Evolutionary conservation across 2,797 vertebrate species (phyloP), one percentile per base, ranked within the genome.

Genomic region (Lacerta agilis): DNA sequence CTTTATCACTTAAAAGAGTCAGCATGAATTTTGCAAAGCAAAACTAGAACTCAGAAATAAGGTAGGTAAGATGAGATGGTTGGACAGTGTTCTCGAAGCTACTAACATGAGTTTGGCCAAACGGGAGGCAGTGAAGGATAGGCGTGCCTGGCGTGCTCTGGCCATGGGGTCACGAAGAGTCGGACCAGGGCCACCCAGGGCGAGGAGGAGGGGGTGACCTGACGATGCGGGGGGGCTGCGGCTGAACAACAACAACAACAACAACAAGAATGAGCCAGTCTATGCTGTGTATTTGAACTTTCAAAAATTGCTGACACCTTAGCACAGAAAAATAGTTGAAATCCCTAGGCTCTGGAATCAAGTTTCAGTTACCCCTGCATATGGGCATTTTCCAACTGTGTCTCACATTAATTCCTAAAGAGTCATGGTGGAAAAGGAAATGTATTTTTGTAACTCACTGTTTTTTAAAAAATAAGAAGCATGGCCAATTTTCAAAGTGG

Each of bases 291-390:
- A 27, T 75, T 45, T 79, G n/a, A 20, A 69, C 18, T 69, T 69
- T 78, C 33, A 58, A 17, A 55, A 76, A 78, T 5, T 69, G 36
- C n/a, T 69, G 64, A 83, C n/a, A 66, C 23, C 41, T 75, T 33
- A 41, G 71, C 29, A 45, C 58, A 13, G 71, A 87, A 87, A 87
- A 73, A 87, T 18, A 82, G 36, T 82, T 76, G 58, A 76, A 82
- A 73, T 87, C 61, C n/a, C 87, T 29, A 10, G 41, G 38, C 36
- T 76, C 43, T 38, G 8, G 55, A 69, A 73, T 69, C 41, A 76
- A 77, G 25, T 69, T 23, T 25, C 7, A 43, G 36, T 33, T 58
- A 80, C 11, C 36, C 4, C 38, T 29, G n/a, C 29, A 20, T 36
- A 55, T n/a, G n/a, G 69, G 45, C 49, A 72, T 41, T 83, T 73